Evolutionary conservation across 2,797 vertebrate genomes (phyloP), one percentile per base, ranked within the genome.

Genomic region (Sciurus carolinensis): DNA sequence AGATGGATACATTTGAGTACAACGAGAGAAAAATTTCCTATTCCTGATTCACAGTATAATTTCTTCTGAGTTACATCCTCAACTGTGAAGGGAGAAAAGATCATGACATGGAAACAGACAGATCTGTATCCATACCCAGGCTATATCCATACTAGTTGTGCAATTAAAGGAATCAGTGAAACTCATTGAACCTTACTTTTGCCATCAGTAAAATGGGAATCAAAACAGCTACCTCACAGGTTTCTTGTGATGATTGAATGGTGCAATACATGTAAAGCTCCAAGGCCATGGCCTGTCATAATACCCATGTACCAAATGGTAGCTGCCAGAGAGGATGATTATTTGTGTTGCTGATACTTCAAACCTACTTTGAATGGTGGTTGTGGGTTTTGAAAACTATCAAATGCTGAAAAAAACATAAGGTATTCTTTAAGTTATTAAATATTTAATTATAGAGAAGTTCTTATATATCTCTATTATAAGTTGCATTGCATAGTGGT

Each of bases 381-480:
- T 83, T 62, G 33, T 80, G 28, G 90, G 15, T 18, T 95, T 92
- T 90, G 73, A 92, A 96, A 94, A 88, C 42, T 62, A 42, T 10
- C 17, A 93, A 75, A 57, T 89, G 11, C 36, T 95, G 14, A 62
- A 17, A 62, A 62, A 84, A 85, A 39, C n/a, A 73, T 52, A 87
- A 91, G 18, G 0, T 47, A 59, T 76, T 89, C 71, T 50, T 87
- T 96, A 84, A 54, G 79, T 84, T 66, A 30, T 18, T 94, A 30
- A 8, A 62, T 95, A 5, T 90, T 33, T 67, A 28, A 85, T 85
- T 85, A n/a, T 50, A 88, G 28, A 92, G 33, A 6, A 92, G n/a
- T 87, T 91, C 57, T 93, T 92, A 73, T 13, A 90, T 50, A 81
- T 71, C n/a, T 91, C 22, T 62, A 30, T 82, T 64, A 57, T 72